Conservation (phyloP, 2,888 invertebrate genomes). For the Cecidostiba fungosa region DNA sequence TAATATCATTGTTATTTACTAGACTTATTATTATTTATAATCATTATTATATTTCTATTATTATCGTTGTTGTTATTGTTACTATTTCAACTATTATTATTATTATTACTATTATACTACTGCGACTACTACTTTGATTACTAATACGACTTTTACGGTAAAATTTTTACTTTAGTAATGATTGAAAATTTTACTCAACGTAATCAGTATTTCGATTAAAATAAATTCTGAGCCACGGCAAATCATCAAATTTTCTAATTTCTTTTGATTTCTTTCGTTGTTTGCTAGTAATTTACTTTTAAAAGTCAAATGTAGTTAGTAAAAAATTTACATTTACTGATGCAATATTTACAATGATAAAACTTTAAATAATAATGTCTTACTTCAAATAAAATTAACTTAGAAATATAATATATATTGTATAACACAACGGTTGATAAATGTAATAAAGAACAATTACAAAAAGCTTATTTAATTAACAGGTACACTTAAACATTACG, state of each 20-base stretch:
- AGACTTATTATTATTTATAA: neutral
- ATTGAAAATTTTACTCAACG: neutral
- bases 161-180: neutral
- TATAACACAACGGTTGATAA: neutral
- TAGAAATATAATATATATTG: neutral
- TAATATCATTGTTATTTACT: slow-evolving; percentile 26
- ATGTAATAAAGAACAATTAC: neutral
- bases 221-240: neutral
- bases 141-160: neutral
- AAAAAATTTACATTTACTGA: neutral
- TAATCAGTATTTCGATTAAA: neutral
- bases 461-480: neutral
- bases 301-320: neutral
- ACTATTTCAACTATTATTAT: slow-evolving; percentile 8
- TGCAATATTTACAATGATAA: too few relatives aligned
- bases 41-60: slow-evolving; percentile 23
- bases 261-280: neutral
- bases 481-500: neutral
- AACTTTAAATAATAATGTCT: too few relatives aligned
- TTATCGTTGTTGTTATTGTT: slow-evolving; percentile 31
- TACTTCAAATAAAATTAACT: too few relatives aligned
- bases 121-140: slow-evolving; percentile 16
- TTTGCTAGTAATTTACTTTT: neutral
- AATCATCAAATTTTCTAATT: neutral
- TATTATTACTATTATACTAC: slow-evolving; percentile 10